These are phyloP conservation scores for Podarcis raffonei DNA, from an alignment of 2,113 vertebrate genomes.

Conservation along the genomic window DNA sequence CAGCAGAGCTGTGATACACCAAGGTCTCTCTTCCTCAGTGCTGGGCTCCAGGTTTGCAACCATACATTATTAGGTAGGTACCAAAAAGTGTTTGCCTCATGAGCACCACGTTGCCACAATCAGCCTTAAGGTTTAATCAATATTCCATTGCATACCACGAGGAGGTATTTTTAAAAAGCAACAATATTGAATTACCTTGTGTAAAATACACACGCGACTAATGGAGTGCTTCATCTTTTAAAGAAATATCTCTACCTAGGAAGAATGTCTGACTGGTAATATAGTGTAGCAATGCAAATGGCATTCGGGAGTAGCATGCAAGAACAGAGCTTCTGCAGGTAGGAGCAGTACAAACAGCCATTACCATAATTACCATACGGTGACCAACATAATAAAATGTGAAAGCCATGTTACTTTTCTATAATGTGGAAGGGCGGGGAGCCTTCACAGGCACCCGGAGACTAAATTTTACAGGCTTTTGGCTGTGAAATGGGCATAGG, in stretches of 20 bases:
- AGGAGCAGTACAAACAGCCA: background rate
- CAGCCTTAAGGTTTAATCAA: background rate
- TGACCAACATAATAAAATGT: too few relatives aligned
- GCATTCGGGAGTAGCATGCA: background rate
- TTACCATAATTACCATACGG: too few relatives aligned
- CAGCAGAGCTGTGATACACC: background rate
- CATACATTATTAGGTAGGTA: background rate
- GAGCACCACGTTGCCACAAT: background rate
- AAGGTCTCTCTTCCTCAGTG: background rate
- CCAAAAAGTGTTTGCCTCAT: background rate
- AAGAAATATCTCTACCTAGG: background rate
- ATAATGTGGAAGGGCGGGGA: too few relatives aligned
- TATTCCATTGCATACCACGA: background rate
- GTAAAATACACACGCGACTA: background rate
- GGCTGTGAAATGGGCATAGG: too few relatives aligned
- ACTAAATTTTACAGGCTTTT: too few relatives aligned
- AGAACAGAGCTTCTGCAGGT: slow-evolving; percentile 14
- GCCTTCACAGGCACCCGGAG: too few relatives aligned
- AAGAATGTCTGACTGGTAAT: background rate
- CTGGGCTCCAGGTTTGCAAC: background rate
- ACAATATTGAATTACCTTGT: background rate
- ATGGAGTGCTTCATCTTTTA: background rate
- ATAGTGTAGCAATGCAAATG: background rate
- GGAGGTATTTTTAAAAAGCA: background rate
- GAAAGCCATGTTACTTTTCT: too few relatives aligned